phyloP scores from a whole-genome alignment of 2,113 vertebrate genomes.

The Tenrec ecaudatus region DNA sequence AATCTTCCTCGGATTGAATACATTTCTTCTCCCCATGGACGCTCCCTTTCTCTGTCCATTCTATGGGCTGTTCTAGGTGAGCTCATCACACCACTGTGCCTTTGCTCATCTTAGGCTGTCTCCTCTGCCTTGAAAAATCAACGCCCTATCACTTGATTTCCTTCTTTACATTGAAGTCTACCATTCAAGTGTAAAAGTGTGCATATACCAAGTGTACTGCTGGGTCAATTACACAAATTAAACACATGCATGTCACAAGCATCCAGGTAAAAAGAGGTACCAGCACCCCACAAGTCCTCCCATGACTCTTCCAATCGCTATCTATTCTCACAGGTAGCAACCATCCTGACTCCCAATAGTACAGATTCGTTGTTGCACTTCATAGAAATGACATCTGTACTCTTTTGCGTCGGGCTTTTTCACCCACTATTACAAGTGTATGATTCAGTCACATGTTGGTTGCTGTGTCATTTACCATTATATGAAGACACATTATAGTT shows the following conservation, averaged over 20 bases:
- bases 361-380: background rate
- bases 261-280: background rate
- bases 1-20: background rate
- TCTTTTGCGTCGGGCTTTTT: background rate
- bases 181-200: background rate
- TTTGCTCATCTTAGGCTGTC: background rate
- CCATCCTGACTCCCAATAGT: background rate
- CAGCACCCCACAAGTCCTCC: background rate
- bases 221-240: background rate
- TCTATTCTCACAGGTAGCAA: background rate
- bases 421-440: background rate
- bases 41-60: background rate
- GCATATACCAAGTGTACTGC: background rate
- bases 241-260: background rate
- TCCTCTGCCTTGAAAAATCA: background rate
- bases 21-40: background rate
- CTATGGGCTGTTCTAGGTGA: background rate
- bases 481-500: background rate
- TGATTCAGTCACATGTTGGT: background rate
- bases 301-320: background rate
- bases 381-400: background rate
- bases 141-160: background rate
- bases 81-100: background rate
- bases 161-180: constrained; percentile 6
- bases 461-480: background rate